Base-by-base conservation (phyloP, 1,140 invertebrate genomes). In the Drosophila quadrilineata region DNA sequence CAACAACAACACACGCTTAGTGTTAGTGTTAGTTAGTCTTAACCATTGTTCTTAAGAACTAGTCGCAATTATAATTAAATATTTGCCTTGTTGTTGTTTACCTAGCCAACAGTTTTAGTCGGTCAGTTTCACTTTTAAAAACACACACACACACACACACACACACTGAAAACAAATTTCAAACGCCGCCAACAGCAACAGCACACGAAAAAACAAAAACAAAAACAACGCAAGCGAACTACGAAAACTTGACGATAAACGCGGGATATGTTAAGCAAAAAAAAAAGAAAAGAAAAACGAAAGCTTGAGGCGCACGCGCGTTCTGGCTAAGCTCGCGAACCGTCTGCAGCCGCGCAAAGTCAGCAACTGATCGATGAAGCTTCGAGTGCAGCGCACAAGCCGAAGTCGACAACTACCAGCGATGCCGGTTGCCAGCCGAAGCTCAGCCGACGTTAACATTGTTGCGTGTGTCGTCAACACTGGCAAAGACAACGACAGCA, bases 321-420 rank as follows among this genome's bases (percentile, higher is more conserved):
- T 53, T 36, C 9, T 22, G 41, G 48, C 53, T 35, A 50, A 65
- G 41, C 35, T 57, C 24, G 49, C 49, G 76, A 84, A 86, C 79
- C 75, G 80, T 63, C 69, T 75, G 75, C 79, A 58, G 80, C 71
- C 75, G 79, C 80, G 66, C 45, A 62, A 69, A 79, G 75, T 63
- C 66, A 85, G 71, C 79, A 84, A 84, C 79, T 79, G 79, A 79
- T 79, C 71, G 79, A 82, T 76, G 68, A 58, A 46, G 53, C 33
- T 12, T 28, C 41, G 60, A 53, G 35, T 31, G 31, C 56, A 38
- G 29, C 28, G 29, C 38, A 17, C 19, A 17, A 19, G 36, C 40
- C 40, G 31, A 12, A 12, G 31, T 12, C 10, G 2, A 6, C 17
- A 48, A 46, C 17, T 8, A 6, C 1, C 12, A 24, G 50, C 35